phyloP scores from a whole-genome alignment of 35 echinoderm and acorn worm genomes.

The Amphiura filiformis region DNA sequence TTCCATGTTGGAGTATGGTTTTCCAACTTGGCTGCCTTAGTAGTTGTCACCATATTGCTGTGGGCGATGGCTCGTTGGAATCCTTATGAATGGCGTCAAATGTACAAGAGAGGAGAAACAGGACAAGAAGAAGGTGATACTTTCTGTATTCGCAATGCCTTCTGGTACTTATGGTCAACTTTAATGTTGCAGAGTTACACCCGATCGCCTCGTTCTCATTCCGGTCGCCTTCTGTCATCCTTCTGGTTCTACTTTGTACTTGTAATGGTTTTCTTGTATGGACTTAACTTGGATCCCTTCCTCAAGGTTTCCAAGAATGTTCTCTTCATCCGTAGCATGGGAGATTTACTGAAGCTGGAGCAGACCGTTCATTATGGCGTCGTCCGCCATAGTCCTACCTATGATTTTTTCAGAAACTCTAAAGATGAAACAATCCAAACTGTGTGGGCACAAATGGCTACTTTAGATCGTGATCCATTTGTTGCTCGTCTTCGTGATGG shows the following conservation, averaged over 20 bases:
- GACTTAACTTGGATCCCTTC: slow-evolving; percentile 52
- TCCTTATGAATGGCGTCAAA: slow-evolving; percentile 62
- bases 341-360: slow-evolving; percentile 57
- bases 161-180: slow-evolving; percentile 20
- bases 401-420: slow-evolving; percentile 48
- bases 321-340: slow-evolving; percentile 9
- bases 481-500: slow-evolving; percentile 61
- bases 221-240: slow-evolving; percentile 45
- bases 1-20: slow-evolving; percentile 73
- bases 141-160: slow-evolving; percentile 50
- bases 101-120: slow-evolving; percentile 44
- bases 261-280: slow-evolving; percentile 72
- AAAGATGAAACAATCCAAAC: slow-evolving; percentile 14
- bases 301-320: slow-evolving; percentile 59
- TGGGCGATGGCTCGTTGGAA: slow-evolving; percentile 45
- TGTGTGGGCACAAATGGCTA: slow-evolving; percentile 56
- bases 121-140: slow-evolving; percentile 46
- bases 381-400: slow-evolving; percentile 63
- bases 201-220: slow-evolving; percentile 42
- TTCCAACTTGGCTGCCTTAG: slow-evolving; percentile 52
- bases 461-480: slow-evolving; percentile 36
- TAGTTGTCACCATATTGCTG: slow-evolving; percentile 45
- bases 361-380: slow-evolving; percentile 63
- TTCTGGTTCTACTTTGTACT: slow-evolving; percentile 59
- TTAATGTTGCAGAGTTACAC: slow-evolving; percentile 69